Evolutionary conservation across 2,797 vertebrate genomes (phyloP).

Genomic region (Podarcis lilfordi): DNA sequence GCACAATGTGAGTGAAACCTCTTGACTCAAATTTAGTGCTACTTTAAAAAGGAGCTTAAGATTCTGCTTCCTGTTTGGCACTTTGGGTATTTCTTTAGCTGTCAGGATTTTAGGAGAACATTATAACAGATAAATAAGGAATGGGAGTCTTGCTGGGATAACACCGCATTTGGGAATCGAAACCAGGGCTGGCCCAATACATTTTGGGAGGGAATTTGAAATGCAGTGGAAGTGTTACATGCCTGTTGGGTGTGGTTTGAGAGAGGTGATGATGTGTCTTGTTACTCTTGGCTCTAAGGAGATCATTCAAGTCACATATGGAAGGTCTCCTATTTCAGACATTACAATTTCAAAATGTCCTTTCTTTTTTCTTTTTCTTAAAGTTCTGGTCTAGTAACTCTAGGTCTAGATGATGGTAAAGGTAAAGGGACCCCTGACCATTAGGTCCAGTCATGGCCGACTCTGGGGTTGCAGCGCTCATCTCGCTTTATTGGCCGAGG

Average conservation of each 20-base stretch:
- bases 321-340: background rate
- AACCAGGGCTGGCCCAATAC: background rate
- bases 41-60: background rate
- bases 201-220: background rate
- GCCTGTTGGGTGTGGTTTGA: background rate
- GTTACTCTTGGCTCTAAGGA: background rate
- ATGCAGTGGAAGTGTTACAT: background rate
- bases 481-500: too few relatives aligned
- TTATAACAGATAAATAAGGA: background rate
- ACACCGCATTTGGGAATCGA: background rate
- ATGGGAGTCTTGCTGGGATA: background rate
- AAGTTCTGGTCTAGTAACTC: background rate
- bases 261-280: background rate
- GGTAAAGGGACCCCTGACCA: too few relatives aligned
- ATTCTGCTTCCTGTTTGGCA: background rate
- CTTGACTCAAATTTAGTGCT: background rate
- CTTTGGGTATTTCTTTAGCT: background rate
- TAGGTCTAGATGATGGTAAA: background rate
- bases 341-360: background rate
- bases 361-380: background rate
- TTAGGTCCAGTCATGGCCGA: too few relatives aligned
- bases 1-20: constrained; percentile 8
- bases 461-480: too few relatives aligned
- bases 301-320: background rate
- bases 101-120: background rate